phyloP scores from a whole-genome alignment of 64 coral and sea anemone genomes.

The Anthopleura sola region DNA sequence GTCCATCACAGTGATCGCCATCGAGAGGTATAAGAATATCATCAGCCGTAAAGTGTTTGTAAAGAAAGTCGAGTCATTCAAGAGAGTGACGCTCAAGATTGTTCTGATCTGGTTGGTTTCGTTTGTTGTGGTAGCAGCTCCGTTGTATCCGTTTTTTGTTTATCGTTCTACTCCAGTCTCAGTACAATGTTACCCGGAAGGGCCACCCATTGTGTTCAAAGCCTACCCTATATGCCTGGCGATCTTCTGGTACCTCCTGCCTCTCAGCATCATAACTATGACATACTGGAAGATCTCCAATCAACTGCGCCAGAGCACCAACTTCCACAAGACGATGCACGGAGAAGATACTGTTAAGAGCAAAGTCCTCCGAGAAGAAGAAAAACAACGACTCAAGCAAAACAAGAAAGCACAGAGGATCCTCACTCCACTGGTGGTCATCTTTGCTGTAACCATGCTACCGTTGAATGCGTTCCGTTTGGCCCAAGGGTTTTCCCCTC shows the following conservation, averaged over 20 bases:
- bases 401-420: slow-evolving; percentile 50
- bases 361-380: not conserved
- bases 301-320: slow-evolving; percentile 22
- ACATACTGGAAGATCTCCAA: slow-evolving; percentile 37
- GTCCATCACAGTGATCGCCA: slow-evolving; percentile 44
- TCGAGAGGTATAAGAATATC: slow-evolving; percentile 46
- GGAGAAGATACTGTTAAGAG: not conserved
- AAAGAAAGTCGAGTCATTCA: not conserved
- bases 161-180: not conserved
- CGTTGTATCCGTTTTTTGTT: slow-evolving; percentile 4
- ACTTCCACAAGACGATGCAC: slow-evolving; percentile 10
- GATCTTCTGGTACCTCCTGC: slow-evolving; percentile 34
- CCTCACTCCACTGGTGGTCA: slow-evolving; percentile 36
- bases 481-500: not conserved
- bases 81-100: slow-evolving; percentile 12
- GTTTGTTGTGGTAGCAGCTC: slow-evolving; percentile 19
- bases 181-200: not conserved
- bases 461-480: slow-evolving; percentile 21
- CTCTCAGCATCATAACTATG: slow-evolving; percentile 27
- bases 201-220: not conserved
- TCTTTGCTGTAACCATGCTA: slow-evolving; percentile 55
- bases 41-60: not conserved
- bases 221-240: slow-evolving; percentile 11
- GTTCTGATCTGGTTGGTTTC: slow-evolving; percentile 23
- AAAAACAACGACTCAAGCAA: slow-evolving; percentile 47